Evolutionary conservation across 2,797 vertebrate genomes (phyloP), one percentile per base, ranked within the genome.

Genomic region (Sitta carolinensis): DNA sequence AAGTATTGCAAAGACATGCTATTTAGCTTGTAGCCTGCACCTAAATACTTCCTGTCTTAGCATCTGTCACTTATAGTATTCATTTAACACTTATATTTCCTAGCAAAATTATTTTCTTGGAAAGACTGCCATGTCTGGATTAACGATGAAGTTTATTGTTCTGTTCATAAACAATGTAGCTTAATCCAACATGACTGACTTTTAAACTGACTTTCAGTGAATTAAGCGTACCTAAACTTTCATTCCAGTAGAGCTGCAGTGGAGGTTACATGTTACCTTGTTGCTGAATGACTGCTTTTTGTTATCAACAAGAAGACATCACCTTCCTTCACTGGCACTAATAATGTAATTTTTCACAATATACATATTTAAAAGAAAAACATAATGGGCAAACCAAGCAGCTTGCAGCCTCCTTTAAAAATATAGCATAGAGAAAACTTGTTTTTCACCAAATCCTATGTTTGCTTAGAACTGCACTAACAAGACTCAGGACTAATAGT

Each of bases 361-460:
- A 26, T 12, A 45, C 17, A 14, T 47, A 47, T 23, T 16, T 32
- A 38, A n/a, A 76, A 52, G 18, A 58, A 59, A 68, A 47, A 19
- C 3, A 62, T 4, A n/a, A 21, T 40, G 16, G 10, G 20, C 8
- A 77, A 77, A 30, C 13, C 19, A 25, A 64, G 18, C 21, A 34
- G 19, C 6, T 13, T 21, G 27, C 23, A 73, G 11, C 20, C 9
- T 54, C 9, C 14, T 58, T 29, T n/a, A 43, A 26, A 57, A 47
- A 40, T 38, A 15, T 2, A 19, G 8, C 4, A n/a, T 0, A 30
- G 0, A 57, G 2, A 32, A 3, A 54, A 16, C 16, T 52, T 27
- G 5, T 18, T 72, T 59, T 61, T 16, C 30, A 51, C 25, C 4
- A 51, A 34, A 34, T 27, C 50, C 50, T 22, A 4, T 0, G 0